phyloP scores from a whole-genome alignment of 2,113 vertebrate species.

The Chloroceryle aenea region DNA sequence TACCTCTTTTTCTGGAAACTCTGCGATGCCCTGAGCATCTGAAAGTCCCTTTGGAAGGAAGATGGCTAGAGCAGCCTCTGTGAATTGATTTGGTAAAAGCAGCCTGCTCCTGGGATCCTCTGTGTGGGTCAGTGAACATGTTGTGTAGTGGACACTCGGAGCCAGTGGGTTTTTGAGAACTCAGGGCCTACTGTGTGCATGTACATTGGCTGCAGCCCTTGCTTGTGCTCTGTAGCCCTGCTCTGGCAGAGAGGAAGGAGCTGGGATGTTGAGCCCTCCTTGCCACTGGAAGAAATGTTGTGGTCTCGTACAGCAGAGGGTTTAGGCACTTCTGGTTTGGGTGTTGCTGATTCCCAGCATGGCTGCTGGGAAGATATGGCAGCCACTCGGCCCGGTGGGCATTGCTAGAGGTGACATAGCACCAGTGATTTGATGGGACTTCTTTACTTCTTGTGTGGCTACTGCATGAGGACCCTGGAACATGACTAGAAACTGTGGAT shows the following conservation, averaged over 20 bases:
- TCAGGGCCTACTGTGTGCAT: accelerated
- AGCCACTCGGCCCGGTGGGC: not conserved
- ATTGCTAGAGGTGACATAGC: not conserved
- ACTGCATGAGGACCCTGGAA: not conserved
- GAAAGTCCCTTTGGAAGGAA: not conserved
- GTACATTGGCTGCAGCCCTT: not conserved
- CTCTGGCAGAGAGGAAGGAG: not conserved
- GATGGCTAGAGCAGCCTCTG: not conserved
- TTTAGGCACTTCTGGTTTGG: not conserved
- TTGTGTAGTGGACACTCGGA: not conserved
- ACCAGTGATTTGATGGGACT: not conserved
- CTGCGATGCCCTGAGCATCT: not conserved
- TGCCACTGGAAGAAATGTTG: not conserved
- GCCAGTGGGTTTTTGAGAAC: not conserved
- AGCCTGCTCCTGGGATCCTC: not conserved
- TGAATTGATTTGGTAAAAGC: not conserved
- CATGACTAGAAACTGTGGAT: not conserved
- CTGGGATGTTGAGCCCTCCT: not conserved
- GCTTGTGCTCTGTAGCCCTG: not conserved
- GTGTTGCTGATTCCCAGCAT: not conserved
- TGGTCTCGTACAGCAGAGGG: not conserved
- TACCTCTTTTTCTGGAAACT: not conserved
- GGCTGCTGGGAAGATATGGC: not conserved
- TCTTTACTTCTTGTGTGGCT: not conserved
- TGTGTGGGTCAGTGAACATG: not conserved